Conservation (phyloP, 1,140 invertebrate genomes). For the Calosoma granatense region DNA sequence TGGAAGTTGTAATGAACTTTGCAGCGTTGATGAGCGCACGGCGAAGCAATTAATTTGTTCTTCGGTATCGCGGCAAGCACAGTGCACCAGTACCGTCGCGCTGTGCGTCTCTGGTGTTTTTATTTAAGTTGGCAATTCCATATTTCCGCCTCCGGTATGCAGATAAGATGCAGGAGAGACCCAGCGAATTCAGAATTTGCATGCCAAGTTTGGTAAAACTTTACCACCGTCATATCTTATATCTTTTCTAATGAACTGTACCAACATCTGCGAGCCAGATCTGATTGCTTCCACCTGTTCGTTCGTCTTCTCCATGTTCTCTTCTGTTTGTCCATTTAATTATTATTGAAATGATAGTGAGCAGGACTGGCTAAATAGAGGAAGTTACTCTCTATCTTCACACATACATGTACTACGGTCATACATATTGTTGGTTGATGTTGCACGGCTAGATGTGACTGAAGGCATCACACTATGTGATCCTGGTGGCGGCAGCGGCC, state of each 20-base stretch:
- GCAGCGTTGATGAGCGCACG: not conserved
- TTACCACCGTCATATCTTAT: not conserved
- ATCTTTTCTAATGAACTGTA: not conserved
- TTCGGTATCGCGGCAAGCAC: not conserved
- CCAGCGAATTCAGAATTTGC: not conserved
- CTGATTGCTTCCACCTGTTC: not conserved
- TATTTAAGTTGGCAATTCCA: constrained; percentile 7
- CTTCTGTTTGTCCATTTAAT: not conserved
- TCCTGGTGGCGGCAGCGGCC: too few species aligned
- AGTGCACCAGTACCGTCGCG: not conserved
- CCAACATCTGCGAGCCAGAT: not conserved
- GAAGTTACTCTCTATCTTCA: not conserved
- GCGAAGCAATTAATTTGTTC: not conserved
- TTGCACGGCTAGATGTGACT: too few species aligned
- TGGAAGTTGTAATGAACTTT: not conserved
- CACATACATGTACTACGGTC: too few species aligned
- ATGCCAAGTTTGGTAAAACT: not conserved
- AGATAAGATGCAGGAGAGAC: constrained; percentile 4
- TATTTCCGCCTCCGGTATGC: constrained; percentile 7
- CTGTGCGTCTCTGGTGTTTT: constrained; percentile 1
- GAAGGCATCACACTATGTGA: too few species aligned
- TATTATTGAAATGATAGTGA: not conserved
- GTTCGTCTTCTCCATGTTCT: not conserved
- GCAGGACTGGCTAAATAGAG: too few species aligned
- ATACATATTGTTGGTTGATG: too few species aligned